These are phyloP conservation scores for Margarornis squamiger DNA, from an alignment of 2,797 vertebrate species.

Conservation along the genomic window DNA sequence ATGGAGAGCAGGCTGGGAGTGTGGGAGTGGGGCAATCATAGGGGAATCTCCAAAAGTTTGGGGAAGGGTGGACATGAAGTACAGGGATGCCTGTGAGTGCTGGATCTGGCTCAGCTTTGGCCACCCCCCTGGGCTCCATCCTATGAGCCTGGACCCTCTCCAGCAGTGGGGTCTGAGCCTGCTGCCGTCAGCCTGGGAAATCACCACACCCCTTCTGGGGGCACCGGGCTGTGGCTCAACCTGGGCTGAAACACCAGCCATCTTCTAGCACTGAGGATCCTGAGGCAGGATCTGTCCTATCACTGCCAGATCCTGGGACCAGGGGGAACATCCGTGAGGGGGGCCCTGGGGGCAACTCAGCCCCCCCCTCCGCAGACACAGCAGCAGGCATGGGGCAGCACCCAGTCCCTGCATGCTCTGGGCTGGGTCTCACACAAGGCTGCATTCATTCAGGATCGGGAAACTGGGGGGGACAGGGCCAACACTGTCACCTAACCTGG, in stretches of 20 bases:
- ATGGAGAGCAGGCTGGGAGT: neutral
- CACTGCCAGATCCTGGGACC: neutral
- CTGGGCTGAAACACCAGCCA: neutral
- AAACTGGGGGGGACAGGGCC: neutral
- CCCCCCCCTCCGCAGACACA: neutral
- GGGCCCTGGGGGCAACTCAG: neutral
- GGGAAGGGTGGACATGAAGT: neutral
- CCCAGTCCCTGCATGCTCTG: fast-evolving
- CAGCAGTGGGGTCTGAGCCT: neutral
- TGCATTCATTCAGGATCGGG: neutral
- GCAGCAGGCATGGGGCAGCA: fast-evolving
- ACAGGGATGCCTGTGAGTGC: neutral
- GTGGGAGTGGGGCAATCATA: neutral
- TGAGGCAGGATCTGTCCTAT: neutral
- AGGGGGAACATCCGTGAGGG: neutral
- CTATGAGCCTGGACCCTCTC: neutral
- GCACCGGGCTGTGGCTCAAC: fast-evolving
- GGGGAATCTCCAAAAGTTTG: neutral
- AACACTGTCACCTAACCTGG: neutral
- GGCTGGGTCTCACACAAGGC: neutral
- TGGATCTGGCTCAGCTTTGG: neutral
- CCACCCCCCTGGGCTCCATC: fast-evolving
- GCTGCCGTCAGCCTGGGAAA: neutral
- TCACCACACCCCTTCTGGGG: neutral
- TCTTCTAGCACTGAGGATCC: neutral